phyloP scores from a whole-genome alignment of 2,797 vertebrate genomes.

The Geotrypetes seraphini region DNA sequence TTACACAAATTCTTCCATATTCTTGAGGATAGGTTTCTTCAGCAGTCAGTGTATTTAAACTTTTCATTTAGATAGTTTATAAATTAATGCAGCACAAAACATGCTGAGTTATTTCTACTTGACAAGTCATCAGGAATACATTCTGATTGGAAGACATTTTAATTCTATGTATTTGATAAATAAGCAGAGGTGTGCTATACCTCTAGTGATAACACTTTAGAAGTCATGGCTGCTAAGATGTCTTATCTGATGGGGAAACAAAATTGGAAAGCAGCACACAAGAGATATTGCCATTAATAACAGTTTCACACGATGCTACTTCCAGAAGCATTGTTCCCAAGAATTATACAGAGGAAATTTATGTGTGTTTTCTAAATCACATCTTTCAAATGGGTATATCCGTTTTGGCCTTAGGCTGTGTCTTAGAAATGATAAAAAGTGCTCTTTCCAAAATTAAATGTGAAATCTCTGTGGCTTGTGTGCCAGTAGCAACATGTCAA shows the following conservation, averaged over 20 bases:
- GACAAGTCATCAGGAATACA: too few species aligned
- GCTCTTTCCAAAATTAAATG: conserved; percentile 27
- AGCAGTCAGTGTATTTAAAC: too few species aligned
- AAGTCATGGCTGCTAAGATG: not conserved
- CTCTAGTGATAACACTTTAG: too few species aligned
- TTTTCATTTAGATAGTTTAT: too few species aligned
- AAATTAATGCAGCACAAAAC: too few species aligned
- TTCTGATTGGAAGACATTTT: too few species aligned
- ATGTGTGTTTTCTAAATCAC: conserved; percentile 32
- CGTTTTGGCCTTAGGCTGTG: conserved; percentile 44
- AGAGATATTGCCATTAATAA: not conserved
- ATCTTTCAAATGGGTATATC: conserved; percentile 22
- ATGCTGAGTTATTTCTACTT: too few species aligned
- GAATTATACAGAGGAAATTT: conserved; percentile 20
- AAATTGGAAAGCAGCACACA: not conserved
- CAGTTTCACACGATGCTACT: conserved; percentile 1
- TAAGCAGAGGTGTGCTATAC: too few species aligned
- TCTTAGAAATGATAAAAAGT: conserved; percentile 44
- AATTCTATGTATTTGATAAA: too few species aligned
- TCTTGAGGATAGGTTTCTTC: too few species aligned
- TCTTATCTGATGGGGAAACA: not conserved
- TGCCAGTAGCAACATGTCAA: conserved; percentile 41
- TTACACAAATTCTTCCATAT: too few species aligned
- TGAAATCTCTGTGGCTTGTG: conserved; percentile 21
- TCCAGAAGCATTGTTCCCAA: conserved; percentile 9